phyloP scores from a whole-genome alignment of 2,888 invertebrate genomes.

The Noctua pronuba region DNA sequence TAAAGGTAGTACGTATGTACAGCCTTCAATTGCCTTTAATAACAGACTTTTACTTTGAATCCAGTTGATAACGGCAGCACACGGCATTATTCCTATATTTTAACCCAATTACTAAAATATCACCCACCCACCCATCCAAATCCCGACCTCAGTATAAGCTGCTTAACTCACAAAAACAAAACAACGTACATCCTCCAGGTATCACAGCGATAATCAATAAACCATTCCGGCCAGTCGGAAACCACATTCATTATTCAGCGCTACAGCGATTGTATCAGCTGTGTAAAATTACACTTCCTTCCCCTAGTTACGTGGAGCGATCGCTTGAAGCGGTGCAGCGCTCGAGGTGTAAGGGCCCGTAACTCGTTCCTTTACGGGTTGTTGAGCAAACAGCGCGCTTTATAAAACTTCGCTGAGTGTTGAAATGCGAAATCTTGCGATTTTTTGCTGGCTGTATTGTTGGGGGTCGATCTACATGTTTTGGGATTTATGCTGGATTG shows the following conservation, averaged over 20 bases:
- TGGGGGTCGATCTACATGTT: conserved; percentile 22
- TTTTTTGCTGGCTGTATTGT: conserved; percentile 48
- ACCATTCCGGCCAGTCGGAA: conserved; percentile 71
- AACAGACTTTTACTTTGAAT: conserved; percentile 3
- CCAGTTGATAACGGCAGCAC: neutral
- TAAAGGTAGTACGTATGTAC: neutral
- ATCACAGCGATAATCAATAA: conserved; percentile 71
- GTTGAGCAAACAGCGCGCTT: conserved; percentile 70
- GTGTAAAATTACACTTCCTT: conserved; percentile 81
- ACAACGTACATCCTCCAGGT: conserved; percentile 47
- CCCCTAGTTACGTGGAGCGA: conserved; percentile 67
- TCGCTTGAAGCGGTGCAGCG: conserved; percentile 65
- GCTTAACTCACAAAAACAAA: conserved; percentile 45
- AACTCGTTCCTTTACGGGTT: conserved; percentile 69
- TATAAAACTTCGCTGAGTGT: conserved; percentile 67
- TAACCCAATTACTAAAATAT: neutral
- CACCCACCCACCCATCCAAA: conserved; percentile 22
- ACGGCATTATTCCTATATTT: neutral
- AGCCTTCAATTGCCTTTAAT: conserved; percentile 32
- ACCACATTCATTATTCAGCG: conserved; percentile 78
- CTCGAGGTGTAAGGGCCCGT: conserved; percentile 69
- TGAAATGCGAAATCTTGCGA: conserved; percentile 65
- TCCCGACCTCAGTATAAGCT: conserved; percentile 10
- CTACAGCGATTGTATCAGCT: conserved; percentile 75
- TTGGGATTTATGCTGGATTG: conserved; percentile 8